Conservation (phyloP, 2,113 vertebrate species). For the Heteronetta atricapilla region DNA sequence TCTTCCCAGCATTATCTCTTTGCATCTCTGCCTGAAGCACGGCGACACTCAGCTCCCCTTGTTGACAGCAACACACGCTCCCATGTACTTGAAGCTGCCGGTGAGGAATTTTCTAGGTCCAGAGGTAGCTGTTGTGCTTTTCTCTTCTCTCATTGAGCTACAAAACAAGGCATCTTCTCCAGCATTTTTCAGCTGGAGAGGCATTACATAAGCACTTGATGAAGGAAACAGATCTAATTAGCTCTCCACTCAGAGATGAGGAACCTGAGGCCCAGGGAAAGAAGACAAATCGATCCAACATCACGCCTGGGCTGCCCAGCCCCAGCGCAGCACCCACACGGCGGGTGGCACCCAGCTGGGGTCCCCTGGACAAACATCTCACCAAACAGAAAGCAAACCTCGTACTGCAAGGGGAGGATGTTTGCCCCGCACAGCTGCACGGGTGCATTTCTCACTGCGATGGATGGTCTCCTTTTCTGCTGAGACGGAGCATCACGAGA, state of each 20-base stretch:
- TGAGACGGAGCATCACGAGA: background rate
- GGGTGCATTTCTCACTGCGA: background rate
- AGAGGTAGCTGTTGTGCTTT: background rate
- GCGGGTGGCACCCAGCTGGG: background rate
- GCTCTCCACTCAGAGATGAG: background rate
- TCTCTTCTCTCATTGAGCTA: background rate
- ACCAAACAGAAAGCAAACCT: background rate
- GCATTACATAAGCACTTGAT: slow-evolving; percentile 12
- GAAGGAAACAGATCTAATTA: background rate
- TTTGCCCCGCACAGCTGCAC: background rate
- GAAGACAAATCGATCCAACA: background rate
- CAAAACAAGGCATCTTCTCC: slow-evolving; percentile 25
- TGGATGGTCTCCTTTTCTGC: background rate
- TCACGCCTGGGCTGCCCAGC: background rate
- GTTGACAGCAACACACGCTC: background rate
- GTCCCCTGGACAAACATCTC: background rate
- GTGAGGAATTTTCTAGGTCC: background rate
- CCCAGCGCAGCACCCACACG: background rate
- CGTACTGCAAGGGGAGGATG: background rate
- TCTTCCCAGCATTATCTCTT: background rate
- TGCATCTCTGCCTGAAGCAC: background rate
- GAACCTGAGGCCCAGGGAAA: background rate
- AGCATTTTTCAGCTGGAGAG: slow-evolving; percentile 12
- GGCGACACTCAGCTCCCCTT: background rate
- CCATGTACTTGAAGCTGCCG: background rate